Evolutionary conservation across 1,140 invertebrate genomes (phyloP).

Genomic region (Semibalanus balanoides): DNA sequence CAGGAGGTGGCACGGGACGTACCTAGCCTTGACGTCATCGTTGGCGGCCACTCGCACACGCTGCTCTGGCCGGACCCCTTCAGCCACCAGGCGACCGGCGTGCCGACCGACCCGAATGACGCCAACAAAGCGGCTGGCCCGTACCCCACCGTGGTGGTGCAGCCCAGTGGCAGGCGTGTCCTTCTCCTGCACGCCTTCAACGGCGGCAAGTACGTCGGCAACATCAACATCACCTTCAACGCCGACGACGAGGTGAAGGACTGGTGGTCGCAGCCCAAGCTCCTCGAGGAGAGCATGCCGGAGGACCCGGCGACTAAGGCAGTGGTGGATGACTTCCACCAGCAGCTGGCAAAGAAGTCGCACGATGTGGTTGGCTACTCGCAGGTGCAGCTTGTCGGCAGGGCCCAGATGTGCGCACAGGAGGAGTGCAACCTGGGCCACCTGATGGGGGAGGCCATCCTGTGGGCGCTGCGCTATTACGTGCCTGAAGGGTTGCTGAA

Average conservation of each 20-base stretch:
- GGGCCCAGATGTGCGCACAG: background rate
- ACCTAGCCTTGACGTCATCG: constrained; percentile 30
- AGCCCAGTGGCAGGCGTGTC: background rate
- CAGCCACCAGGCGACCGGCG: background rate
- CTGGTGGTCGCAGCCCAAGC: background rate
- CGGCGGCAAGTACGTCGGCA: background rate
- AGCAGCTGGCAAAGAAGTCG: background rate
- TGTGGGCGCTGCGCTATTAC: background rate
- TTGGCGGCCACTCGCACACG: constrained; percentile 35
- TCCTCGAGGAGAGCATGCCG: background rate
- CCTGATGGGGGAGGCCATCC: background rate
- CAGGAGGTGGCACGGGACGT: constrained; percentile 28
- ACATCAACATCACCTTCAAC: background rate
- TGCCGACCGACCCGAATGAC: background rate
- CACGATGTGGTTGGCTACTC: background rate
- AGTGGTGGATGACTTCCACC: background rate
- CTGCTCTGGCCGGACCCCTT: constrained; percentile 24
- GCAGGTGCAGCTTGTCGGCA: background rate
- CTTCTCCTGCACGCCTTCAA: background rate
- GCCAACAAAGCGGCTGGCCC: no score
- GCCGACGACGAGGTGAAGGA: background rate
- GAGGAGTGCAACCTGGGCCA: background rate
- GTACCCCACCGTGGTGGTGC: background rate
- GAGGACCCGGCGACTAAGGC: background rate
- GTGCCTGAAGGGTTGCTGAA: background rate